Evolutionary conservation across 1,140 invertebrate genomes (phyloP).

Genomic region (Pseudomyrmex flavicornis): DNA sequence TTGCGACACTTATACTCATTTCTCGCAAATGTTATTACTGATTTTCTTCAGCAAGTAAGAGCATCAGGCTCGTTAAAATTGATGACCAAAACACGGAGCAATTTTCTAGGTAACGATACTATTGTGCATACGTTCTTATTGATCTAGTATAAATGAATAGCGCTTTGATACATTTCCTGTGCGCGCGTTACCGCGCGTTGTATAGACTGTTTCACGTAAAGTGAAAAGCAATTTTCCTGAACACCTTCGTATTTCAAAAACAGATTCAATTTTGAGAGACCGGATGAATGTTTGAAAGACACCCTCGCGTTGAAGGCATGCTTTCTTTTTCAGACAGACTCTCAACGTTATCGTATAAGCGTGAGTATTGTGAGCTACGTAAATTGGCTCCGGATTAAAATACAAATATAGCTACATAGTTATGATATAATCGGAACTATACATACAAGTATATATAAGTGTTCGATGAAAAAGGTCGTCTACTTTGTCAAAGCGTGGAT

Average conservation of each 20-base stretch:
- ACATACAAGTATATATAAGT: not conserved
- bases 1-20: not conserved
- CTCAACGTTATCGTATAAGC: not conserved
- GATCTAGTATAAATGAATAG: slow-evolving; percentile 37
- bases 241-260: slow-evolving; percentile 7
- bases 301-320: not conserved
- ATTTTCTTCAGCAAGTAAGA: not conserved
- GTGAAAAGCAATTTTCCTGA: slow-evolving; percentile 35
- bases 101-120: slow-evolving; percentile 33
- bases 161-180: slow-evolving; percentile 40
- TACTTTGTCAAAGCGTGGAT: not conserved
- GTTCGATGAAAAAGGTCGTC: not conserved
- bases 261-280: not conserved
- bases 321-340: not conserved
- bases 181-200: not conserved
- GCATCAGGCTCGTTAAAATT: not conserved
- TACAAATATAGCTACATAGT: not conserved
- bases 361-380: not conserved
- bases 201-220: slow-evolving; percentile 13
- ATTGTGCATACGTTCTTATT: slow-evolving; percentile 31
- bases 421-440: not conserved
- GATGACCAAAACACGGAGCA: not conserved
- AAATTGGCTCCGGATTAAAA: slow-evolving; percentile 21
- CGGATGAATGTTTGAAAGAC: not conserved
- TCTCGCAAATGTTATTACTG: not conserved